Conservation (phyloP, 2,797 vertebrate species). For the Geotrypetes seraphini region DNA sequence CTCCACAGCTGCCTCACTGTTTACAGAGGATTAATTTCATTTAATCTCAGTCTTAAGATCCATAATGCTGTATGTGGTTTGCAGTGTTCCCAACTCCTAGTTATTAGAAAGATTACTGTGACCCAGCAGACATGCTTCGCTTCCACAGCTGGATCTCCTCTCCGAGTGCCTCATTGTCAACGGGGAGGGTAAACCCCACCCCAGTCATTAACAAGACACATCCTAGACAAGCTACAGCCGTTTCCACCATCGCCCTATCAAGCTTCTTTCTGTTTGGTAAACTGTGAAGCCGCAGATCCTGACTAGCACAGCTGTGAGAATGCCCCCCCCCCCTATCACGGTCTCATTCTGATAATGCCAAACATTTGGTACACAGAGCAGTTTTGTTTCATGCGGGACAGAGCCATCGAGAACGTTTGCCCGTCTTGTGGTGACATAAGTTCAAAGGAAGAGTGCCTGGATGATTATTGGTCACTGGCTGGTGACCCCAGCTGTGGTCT, state of each 20-base stretch:
- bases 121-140: accelerated
- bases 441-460: constrained; percentile 27
- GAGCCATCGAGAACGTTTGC: constrained; percentile 36
- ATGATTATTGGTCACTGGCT: constrained; percentile 40
- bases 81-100: neutral
- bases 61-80: neutral
- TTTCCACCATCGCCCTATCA: too few relatives aligned
- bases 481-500: constrained; percentile 35
- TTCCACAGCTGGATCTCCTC: constrained; percentile 31
- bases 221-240: too few relatives aligned
- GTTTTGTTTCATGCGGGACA: constrained; percentile 20
- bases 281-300: constrained; percentile 26
- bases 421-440: constrained; percentile 35
- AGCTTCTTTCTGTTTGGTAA: too few relatives aligned
- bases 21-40: too few relatives aligned
- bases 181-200: too few relatives aligned
- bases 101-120: neutral
- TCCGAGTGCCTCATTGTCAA: constrained; percentile 15
- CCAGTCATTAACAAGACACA: too few relatives aligned
- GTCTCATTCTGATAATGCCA: too few relatives aligned
- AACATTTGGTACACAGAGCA: constrained; percentile 23
- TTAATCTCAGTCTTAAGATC: too few relatives aligned
- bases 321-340: neutral
- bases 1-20: too few relatives aligned
- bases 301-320: neutral